Percentiles rank a stretch among this genome's conserved stretches.
These are phyloP conservation scores for Synanthedon formicaeformis DNA, from an alignment of 2,888 invertebrate genomes.

Conservation along the genomic window DNA sequence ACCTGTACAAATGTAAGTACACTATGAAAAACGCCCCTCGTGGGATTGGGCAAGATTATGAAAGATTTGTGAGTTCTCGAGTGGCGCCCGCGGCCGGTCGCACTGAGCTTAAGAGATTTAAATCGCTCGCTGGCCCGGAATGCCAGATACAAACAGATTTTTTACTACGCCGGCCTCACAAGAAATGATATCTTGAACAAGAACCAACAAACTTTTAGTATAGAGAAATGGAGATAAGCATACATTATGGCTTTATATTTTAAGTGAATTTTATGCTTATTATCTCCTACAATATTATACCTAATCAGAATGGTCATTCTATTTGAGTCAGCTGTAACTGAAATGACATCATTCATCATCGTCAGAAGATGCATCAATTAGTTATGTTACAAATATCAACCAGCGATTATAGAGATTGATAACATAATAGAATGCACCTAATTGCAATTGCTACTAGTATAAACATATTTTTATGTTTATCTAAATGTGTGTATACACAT, in stretches of 20 bases:
- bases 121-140: conserved; percentile 66
- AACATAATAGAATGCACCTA: too few species aligned
- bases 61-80: conserved; percentile 68
- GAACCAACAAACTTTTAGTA: not conserved
- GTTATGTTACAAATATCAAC: too few species aligned
- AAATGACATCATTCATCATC: too few species aligned
- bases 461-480: too few species aligned
- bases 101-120: conserved; percentile 67
- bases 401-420: too few species aligned
- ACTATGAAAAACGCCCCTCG: conserved; percentile 61
- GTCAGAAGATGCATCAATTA: too few species aligned
- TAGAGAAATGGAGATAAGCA: not conserved
- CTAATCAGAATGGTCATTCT: too few species aligned
- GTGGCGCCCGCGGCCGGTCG: conserved; percentile 55
- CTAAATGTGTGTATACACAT: too few species aligned
- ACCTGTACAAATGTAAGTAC: conserved; percentile 29
- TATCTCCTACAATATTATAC: too few species aligned
- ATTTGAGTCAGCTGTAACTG: too few species aligned
- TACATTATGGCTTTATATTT: not conserved
- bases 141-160: conserved; percentile 67
- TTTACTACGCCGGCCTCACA: conserved; percentile 38
- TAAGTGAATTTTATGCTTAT: too few species aligned
- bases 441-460: too few species aligned
- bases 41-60: conserved; percentile 62
- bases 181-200: conserved; percentile 29